Percentiles rank a stretch among this genome's conserved stretches.
phyloP scores from a whole-genome alignment of 2,888 invertebrate genomes.

The Diarsia brunnea region DNA sequence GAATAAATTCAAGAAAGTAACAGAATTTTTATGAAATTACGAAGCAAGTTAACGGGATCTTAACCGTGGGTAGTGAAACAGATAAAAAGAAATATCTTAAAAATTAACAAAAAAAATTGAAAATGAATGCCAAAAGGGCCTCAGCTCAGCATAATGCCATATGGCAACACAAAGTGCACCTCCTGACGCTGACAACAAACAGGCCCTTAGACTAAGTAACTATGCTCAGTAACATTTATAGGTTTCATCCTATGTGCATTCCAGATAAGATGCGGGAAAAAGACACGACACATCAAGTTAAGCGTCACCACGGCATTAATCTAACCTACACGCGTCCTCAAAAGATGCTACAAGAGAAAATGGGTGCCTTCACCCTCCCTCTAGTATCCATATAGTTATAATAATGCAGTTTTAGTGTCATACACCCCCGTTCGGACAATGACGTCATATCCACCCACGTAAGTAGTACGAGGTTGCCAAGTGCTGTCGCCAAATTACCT shows the following conservation, averaged over 20 bases:
- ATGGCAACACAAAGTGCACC: too few species aligned
- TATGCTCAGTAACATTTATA: neutral
- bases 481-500: conserved; percentile 18
- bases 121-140: too few species aligned
- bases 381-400: neutral
- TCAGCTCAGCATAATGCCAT: too few species aligned
- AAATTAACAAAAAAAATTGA: too few species aligned
- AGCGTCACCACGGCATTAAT: neutral
- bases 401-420: neutral
- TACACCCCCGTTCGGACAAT: neutral
- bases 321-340: neutral
- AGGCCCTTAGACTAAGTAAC: too few species aligned
- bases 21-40: too few species aligned
- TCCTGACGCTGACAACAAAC: too few species aligned
- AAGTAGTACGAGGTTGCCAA: conserved; percentile 24
- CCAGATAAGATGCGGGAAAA: fast-evolving
- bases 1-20: too few species aligned
- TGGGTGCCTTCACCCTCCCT: neutral
- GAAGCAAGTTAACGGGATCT: too few species aligned
- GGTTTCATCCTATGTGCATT: neutral
- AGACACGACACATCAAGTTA: neutral
- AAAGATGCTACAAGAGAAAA: neutral
- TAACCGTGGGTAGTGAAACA: too few species aligned
- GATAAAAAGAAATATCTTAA: too few species aligned
- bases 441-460: conserved; percentile 24